A percentile compares a stretch with the other conserved stretches of the same genome.
Evolutionary conservation across 2,888 invertebrate genomes (phyloP).

Genomic region (Perizoma flavofasciatum): DNA sequence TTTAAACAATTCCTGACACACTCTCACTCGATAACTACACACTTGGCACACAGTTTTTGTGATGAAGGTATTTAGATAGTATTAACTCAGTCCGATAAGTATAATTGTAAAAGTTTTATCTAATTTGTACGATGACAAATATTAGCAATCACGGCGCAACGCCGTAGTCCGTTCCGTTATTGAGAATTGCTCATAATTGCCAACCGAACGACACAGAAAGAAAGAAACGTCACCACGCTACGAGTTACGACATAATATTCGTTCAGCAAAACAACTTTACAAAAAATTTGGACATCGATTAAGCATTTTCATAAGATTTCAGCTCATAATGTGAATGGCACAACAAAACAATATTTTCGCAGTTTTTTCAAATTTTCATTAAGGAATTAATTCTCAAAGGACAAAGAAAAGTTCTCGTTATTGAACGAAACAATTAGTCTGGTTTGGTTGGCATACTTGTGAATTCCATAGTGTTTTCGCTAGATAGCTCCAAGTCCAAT

Average conservation of each 20-base stretch:
- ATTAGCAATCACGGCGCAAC: constrained; percentile 8
- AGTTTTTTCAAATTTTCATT: no score
- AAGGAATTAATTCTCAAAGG: no score
- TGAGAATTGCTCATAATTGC: constrained; percentile 34
- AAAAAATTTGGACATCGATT: no score
- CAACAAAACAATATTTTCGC: no score
- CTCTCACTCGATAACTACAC: constrained; percentile 38
- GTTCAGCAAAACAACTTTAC: constrained; percentile 10
- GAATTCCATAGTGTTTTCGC: no score
- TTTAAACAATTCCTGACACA: constrained; percentile 42
- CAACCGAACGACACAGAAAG: constrained; percentile 14
- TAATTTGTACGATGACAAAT: constrained; percentile 51
- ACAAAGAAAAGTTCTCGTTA: not conserved
- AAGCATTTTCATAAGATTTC: no score
- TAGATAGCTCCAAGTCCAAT: no score
- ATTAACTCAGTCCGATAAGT: constrained; percentile 9
- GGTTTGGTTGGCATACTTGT: not conserved
- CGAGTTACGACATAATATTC: constrained; percentile 1
- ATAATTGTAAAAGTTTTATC: constrained; percentile 42
- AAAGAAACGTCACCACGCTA: constrained; percentile 3
- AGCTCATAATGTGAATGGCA: no score
- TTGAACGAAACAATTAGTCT: constrained; percentile 6
- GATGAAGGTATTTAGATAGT: not conserved
- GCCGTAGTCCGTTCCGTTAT: constrained; percentile 18
- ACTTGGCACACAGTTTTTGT: constrained; percentile 8